Evolutionary conservation across 2,888 invertebrate species (phyloP), one percentile per base, ranked within the genome.

Genomic region (Ommatoiulus sabulosus): DNA sequence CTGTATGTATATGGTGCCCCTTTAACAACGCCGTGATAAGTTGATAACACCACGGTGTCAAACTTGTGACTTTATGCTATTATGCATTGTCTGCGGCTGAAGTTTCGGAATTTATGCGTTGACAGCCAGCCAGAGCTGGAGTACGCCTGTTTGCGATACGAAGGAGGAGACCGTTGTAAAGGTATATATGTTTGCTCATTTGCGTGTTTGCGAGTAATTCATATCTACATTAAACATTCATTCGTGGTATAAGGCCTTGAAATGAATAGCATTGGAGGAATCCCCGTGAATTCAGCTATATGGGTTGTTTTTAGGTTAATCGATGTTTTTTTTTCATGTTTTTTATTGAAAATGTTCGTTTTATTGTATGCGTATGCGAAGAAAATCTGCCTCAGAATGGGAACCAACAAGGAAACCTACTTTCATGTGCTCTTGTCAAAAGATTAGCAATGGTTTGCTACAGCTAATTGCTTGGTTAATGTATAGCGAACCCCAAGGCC

Each of bases 141-240:
- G 10, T 63, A 63, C n/a, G 63, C 63, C 63, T 63, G 63, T 63
- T 63, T 63, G 63, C 63, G 17, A 17, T 63, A n/a, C 63, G 7
- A 63, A 63, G 63, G 63, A 63, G 63, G 63, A 63, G n/a, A 63
- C 63, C 63, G n/a, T n/a, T 63, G 63, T n/a, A 63, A n/a, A n/a
- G 63, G n/a, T 63, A 46, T 46, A 8, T 8, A 63, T 63, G 63
- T 63, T n/a, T n/a, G 63, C n/a, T 63, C 63, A 63, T 63, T 63
- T 63, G 63, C 63, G 63, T 63, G 63, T 63, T 63, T n/a, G 63
- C n/a, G 5, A 63, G n/a, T n/a, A 63, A 63, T 63, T 63, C 63
- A n/a, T 63, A 7, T 63, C 17, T 63, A n/a, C 63, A 63, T 63
- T 17, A 63, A 63, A 63, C 63, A 63, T 63, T 63, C n/a, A 63